Evolutionary conservation across 23 tunicate species (phyloP).

Genomic region (Diplosoma virens): DNA sequence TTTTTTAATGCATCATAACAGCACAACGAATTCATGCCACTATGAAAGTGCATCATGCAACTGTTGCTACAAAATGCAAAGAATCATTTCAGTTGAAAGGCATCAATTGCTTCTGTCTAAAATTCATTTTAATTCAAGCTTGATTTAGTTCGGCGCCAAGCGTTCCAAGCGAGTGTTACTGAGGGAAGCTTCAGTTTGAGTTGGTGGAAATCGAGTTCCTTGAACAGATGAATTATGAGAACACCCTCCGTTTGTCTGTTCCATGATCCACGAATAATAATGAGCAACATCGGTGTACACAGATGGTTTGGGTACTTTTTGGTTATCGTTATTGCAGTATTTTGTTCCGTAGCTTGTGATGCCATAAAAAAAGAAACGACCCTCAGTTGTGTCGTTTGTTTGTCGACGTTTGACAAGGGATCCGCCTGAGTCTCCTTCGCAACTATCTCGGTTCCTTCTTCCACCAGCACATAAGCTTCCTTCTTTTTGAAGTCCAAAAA

Average conservation of each 20-base stretch:
- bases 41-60: no score
- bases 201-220: no score
- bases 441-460: slow-evolving; percentile 22
- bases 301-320: slow-evolving; percentile 34
- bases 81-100: no score
- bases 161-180: no score
- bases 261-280: neutral
- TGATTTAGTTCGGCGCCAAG: no score
- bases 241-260: slow-evolving; percentile 32
- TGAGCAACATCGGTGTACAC: slow-evolving; percentile 32
- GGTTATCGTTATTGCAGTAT: slow-evolving; percentile 40
- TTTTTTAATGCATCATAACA: no score
- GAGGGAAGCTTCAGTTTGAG: no score
- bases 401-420: slow-evolving; percentile 15
- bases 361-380: slow-evolving; percentile 29
- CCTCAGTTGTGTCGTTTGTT: neutral
- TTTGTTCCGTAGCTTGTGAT: slow-evolving; percentile 52
- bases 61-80: no score
- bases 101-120: no score
- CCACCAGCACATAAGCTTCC: slow-evolving; percentile 52
- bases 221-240: no score
- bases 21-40: no score
- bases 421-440: slow-evolving; percentile 60
- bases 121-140: no score
- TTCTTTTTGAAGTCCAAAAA: slow-evolving; percentile 27